Percentiles rank a stretch among this genome's conserved stretches.
Evolutionary conservation across 2,888 invertebrate species (phyloP).

Genomic region (Drosophila putrida): DNA sequence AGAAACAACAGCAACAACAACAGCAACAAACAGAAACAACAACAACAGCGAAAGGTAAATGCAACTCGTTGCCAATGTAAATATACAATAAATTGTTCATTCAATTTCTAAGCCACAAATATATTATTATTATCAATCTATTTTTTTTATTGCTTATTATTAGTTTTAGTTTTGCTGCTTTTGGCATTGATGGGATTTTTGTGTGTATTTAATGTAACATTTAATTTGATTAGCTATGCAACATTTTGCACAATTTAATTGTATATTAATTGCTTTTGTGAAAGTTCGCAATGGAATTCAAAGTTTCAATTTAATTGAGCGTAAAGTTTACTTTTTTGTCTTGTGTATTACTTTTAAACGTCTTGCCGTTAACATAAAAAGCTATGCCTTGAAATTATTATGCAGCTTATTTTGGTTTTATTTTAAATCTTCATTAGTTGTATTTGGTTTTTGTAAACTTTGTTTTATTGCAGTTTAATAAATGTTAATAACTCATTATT

Average conservation of each 20-base stretch:
- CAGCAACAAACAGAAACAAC: constrained; percentile 6
- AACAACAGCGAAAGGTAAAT: constrained; percentile 35
- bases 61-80: constrained; percentile 48
- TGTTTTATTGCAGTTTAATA: constrained; percentile 1
- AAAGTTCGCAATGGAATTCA: constrained; percentile 27
- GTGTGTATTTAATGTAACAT: constrained; percentile 28
- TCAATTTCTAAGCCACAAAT: constrained; percentile 47
- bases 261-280: constrained; percentile 65
- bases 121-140: constrained; percentile 6
- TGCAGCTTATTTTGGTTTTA: neutral
- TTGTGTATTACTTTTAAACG: constrained; percentile 6
- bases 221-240: constrained; percentile 42
- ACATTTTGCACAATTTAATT: constrained; percentile 54
- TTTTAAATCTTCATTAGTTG: constrained; percentile 1
- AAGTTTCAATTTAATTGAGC: constrained; percentile 60
- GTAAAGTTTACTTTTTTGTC: constrained; percentile 22
- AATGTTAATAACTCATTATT: too few relatives aligned
- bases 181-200: constrained; percentile 28
- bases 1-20: neutral
- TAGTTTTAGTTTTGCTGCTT: constrained; percentile 15
- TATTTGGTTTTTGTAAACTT: neutral
- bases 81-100: constrained; percentile 47
- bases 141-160: constrained; percentile 8
- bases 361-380: constrained; percentile 6
- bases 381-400: constrained; percentile 7